Evolutionary conservation across 2,888 invertebrate genomes (phyloP).

Genomic region (Plagodis dolabraria): DNA sequence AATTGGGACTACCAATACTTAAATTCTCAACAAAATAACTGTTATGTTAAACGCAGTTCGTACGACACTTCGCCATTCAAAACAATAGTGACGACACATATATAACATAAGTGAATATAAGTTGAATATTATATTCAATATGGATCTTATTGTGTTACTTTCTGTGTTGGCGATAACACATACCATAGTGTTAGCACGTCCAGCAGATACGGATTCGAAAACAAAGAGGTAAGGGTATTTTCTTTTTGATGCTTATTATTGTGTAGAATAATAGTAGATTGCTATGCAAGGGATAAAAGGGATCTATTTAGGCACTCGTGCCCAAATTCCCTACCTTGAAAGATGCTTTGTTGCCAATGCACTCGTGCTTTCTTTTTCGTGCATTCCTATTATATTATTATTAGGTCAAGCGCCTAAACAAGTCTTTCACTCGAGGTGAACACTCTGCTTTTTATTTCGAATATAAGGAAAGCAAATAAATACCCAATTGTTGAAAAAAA

Average conservation of each 20-base stretch:
- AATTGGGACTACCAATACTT: conserved; percentile 46
- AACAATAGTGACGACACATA: conserved; percentile 31
- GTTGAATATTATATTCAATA: conserved; percentile 38
- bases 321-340: too few relatives aligned
- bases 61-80: conserved; percentile 2
- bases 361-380: too few relatives aligned
- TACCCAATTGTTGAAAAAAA: too few relatives aligned
- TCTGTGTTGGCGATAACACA: conserved; percentile 45
- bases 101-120: conserved; percentile 39
- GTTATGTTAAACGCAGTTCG: conserved; percentile 7
- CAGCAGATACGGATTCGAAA: conserved; percentile 29
- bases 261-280: too few relatives aligned
- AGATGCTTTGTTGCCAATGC: too few relatives aligned
- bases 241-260: conserved; percentile 3
- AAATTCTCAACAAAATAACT: conserved; percentile 15
- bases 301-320: too few relatives aligned
- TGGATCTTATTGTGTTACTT: conserved; percentile 43
- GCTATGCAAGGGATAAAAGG: too few relatives aligned
- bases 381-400: too few relatives aligned
- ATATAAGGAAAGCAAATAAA: too few relatives aligned
- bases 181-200: conserved; percentile 45
- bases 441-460: too few relatives aligned
- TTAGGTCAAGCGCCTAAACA: too few relatives aligned
- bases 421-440: too few relatives aligned
- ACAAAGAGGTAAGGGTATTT: conserved; percentile 27